Evolutionary conservation across 2,797 vertebrate species (phyloP).

Genomic region (Myotis daubentonii): DNA sequence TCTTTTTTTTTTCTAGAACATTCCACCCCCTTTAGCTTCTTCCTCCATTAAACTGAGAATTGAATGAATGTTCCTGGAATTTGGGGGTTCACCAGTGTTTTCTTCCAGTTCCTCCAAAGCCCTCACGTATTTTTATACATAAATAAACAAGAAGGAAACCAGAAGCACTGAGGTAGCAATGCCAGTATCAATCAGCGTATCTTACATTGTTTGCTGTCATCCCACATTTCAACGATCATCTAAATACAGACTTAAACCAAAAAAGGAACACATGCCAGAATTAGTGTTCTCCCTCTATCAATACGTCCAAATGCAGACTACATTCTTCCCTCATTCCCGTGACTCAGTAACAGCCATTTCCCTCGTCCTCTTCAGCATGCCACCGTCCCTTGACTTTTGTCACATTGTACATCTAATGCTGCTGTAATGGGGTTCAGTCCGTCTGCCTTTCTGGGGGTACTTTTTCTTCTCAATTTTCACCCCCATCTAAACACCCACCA

Average conservation of each 20-base stretch:
- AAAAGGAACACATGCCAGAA: neutral
- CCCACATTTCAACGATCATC: neutral
- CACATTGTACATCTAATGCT: neutral
- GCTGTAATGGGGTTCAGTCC: neutral
- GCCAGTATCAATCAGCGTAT: neutral
- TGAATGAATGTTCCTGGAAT: neutral
- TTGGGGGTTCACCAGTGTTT: neutral
- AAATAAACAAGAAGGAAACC: neutral
- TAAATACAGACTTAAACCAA: neutral
- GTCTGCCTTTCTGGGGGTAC: neutral
- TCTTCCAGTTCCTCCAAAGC: neutral
- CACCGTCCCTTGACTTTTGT: neutral
- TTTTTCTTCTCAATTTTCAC: neutral
- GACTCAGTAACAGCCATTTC: neutral
- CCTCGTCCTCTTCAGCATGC: neutral
- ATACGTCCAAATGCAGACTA: neutral
- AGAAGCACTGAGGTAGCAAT: neutral
- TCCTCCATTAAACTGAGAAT: conserved; percentile 22
- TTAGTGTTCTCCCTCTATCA: neutral
- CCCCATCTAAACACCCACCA: neutral
- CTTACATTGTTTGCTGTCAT: neutral
- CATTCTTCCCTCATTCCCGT: neutral
- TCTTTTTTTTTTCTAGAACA: conserved; percentile 50
- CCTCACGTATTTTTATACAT: neutral
- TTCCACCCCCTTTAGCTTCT: conserved; percentile 36